A percentile compares a stretch with the other conserved stretches of the same genome.
phyloP scores from a whole-genome alignment of 2,797 vertebrate species.

The Chiroxiphia lanceolata region DNA sequence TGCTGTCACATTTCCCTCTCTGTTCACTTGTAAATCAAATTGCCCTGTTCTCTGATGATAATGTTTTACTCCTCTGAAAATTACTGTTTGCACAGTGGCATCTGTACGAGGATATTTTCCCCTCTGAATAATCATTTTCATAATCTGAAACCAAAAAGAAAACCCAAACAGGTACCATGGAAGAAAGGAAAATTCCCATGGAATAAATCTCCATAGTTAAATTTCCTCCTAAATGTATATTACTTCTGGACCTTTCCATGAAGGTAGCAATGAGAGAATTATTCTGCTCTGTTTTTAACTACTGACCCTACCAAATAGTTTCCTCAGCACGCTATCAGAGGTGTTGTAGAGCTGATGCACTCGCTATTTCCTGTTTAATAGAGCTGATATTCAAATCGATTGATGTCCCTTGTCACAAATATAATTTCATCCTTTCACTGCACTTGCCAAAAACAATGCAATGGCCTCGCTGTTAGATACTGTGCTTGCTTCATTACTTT shows the following conservation, averaged over 20 bases:
- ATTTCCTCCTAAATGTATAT: not conserved
- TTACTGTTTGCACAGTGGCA: not conserved
- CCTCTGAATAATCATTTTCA: constrained; percentile 17
- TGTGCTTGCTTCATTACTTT: constrained; percentile 3
- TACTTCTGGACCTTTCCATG: not conserved
- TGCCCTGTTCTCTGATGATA: not conserved
- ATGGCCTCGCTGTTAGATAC: not conserved
- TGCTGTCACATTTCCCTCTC: not conserved
- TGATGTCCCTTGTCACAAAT: not conserved
- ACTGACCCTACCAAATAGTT: not conserved
- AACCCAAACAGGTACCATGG: not conserved
- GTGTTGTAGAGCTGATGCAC: not conserved
- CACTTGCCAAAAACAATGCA: not conserved
- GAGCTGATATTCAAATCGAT: not conserved
- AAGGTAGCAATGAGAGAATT: not conserved
- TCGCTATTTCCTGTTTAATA: not conserved
- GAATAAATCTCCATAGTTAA: not conserved
- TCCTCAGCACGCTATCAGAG: not conserved
- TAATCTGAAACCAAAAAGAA: constrained; percentile 9
- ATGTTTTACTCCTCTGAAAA: not conserved
- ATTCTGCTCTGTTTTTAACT: not conserved
- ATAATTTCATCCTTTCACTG: not conserved
- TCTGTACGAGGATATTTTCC: not conserved
- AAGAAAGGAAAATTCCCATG: not conserved
- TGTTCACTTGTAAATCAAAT: not conserved